A percentile compares a stretch with the other conserved stretches of the same genome.
These are phyloP conservation scores for Sminthopsis crassicaudata DNA, from an alignment of 2,113 vertebrate species.

Conservation along the genomic window DNA sequence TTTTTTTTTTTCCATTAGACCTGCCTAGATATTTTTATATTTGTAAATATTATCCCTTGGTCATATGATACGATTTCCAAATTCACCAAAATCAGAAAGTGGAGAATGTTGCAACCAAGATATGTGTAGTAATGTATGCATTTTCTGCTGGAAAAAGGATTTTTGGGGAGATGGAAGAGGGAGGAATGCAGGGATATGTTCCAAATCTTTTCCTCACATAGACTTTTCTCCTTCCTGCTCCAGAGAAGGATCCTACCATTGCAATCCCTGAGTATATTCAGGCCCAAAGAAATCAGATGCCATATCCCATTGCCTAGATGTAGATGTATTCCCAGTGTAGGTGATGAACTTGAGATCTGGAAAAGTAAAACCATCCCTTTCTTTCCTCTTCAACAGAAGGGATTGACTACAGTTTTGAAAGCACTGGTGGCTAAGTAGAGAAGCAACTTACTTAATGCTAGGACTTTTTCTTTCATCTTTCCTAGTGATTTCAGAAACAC, in stretches of 20 bases:
- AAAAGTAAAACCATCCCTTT: constrained; percentile 4
- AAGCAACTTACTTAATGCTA: neutral
- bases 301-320: neutral
- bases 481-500: constrained; percentile 21
- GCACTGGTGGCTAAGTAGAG: neutral
- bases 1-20: neutral
- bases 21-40: neutral
- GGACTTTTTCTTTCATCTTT: constrained; percentile 7
- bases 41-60: constrained; percentile 6
- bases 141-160: constrained; percentile 32
- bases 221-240: constrained; percentile 14
- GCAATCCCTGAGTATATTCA: neutral
- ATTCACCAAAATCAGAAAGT: neutral
- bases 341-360: neutral
- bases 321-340: too few species aligned
- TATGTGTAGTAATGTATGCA: neutral
- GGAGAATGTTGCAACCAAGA: neutral
- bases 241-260: constrained; percentile 28
- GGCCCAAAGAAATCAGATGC: neutral
- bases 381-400: neutral
- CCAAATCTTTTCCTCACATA: neutral
- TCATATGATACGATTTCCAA: neutral
- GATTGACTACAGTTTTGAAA: neutral
- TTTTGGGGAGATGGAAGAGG: neutral
- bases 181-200: neutral